These are phyloP conservation scores for Halictus quadricinctus DNA, from an alignment of 2,888 invertebrate species.

Conservation along the genomic window DNA sequence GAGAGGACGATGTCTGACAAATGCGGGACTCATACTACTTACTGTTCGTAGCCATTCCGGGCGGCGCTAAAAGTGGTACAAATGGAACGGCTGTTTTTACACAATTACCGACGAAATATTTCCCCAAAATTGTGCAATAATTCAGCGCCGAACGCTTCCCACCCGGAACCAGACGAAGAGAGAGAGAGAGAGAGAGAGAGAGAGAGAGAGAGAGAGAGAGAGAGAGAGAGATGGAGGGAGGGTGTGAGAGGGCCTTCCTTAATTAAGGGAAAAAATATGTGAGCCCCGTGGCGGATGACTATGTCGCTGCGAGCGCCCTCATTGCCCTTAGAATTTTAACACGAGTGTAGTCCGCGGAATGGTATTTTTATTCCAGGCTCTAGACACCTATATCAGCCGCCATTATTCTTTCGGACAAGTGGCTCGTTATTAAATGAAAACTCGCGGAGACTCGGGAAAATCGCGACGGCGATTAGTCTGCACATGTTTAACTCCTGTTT, in stretches of 20 bases:
- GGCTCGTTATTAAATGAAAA: neutral
- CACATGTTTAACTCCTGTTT: neutral
- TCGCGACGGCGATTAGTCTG: neutral
- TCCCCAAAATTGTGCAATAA: slow-evolving; percentile 34
- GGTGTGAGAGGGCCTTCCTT: neutral
- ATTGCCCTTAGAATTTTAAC: neutral
- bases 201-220: neutral
- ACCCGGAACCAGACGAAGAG: neutral
- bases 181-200: neutral
- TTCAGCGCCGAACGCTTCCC: slow-evolving; percentile 22
- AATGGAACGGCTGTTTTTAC: slow-evolving; percentile 48
- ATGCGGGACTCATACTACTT: slow-evolving; percentile 51
- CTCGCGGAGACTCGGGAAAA: neutral
- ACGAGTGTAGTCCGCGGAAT: neutral
- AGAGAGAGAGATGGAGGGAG: neutral
- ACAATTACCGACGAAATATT: slow-evolving; percentile 30
- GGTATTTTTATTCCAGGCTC: neutral
- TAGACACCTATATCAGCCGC: neutral
- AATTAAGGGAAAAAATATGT: slow-evolving; percentile 36
- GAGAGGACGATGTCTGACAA: slow-evolving; percentile 52
- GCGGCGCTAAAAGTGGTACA: slow-evolving; percentile 43
- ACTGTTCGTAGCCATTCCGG: slow-evolving; percentile 12
- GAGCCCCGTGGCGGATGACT: neutral
- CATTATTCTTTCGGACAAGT: neutral
- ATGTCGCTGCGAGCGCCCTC: slow-evolving; percentile 4